A percentile compares a stretch with the other conserved stretches of the same genome.
These are phyloP conservation scores for Parascotia fuliginaria DNA, from an alignment of 2,888 invertebrate species.

Conservation along the genomic window DNA sequence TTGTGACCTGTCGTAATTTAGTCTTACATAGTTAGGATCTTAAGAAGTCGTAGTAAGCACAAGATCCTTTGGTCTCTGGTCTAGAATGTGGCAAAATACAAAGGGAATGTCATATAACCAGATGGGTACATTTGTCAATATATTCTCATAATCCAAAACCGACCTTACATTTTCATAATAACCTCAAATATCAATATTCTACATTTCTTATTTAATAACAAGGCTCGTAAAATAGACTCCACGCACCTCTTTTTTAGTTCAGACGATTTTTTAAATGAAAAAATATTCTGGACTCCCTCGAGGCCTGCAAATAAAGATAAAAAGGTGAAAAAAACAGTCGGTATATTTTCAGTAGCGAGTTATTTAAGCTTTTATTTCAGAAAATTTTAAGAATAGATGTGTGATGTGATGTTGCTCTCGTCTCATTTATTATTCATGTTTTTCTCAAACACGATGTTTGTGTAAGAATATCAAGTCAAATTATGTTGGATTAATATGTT, in stretches of 20 bases:
- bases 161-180: neutral
- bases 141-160: neutral
- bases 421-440: neutral
- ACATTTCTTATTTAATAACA: slow-evolving; percentile 4
- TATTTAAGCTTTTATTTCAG: neutral
- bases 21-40: too few relatives aligned
- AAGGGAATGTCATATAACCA: too few relatives aligned
- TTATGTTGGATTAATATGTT: neutral
- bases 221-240: neutral
- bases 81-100: too few relatives aligned
- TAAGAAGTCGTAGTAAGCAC: too few relatives aligned
- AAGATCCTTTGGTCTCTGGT: too few relatives aligned
- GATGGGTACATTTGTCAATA: too few relatives aligned
- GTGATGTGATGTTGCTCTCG: neutral
- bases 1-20: too few relatives aligned
- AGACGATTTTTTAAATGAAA: neutral
- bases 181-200: neutral
- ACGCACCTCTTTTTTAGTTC: neutral
- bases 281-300: neutral
- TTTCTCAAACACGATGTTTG: neutral
- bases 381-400: neutral
- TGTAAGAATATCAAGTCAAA: slow-evolving; percentile 2
- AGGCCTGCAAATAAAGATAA: neutral
- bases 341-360: neutral
- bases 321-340: neutral